Evolutionary conservation across 2,113 vertebrate genomes (phyloP), one percentile per base, ranked within the genome.

Genomic region (Ursus arctos): DNA sequence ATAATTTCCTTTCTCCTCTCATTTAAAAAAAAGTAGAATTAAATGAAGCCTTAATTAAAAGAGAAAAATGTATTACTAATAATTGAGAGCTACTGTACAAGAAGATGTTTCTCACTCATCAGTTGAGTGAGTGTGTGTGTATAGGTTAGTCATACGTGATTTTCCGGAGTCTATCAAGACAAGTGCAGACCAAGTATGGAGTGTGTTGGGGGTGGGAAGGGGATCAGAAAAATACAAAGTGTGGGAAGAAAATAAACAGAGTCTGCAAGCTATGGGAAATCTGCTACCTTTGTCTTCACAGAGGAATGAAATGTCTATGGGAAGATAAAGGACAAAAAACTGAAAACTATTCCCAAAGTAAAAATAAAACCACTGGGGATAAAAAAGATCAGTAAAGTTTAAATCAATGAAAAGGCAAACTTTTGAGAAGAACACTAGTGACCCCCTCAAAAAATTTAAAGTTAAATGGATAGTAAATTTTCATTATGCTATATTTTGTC

Each of bases 381-480:
- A 33, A 88, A 95, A 95, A 77, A 3, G 18, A 88, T 86, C 96
- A 97, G 96, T 36, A 67, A 91, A 94, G 76, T 1, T 6, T 40
- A 76, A 95, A 87, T 76, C 59, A 87, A 22, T 94, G 83, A 88
- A 77, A 97, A 96, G 89, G 49, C 59, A 31, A 89, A 91, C 81
- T 84, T 93, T 96, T 93, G 93, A 89, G 95, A 93, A 87, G 96
- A 94, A 87, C 47, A 28, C 6, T 77, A 87, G 4, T 8, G 28
- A 26, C 31, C 7, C 74, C 13, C 36, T 6, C 22, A 65, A 47
- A 93, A 85, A 49, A 81, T n/a, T 87, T 10, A 67, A 91, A 90
- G 82, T 98, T 96, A 97, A 31, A 93, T 95, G 89, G 88, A 96
- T 97, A 96, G 77, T 61, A 96, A 97, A 97, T 96, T 88, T 95